Percentiles rank a stretch among this genome's conserved stretches.
These are phyloP conservation scores for Willowsia nigromaculata DNA, from an alignment of 2,888 invertebrate species.

Conservation along the genomic window DNA sequence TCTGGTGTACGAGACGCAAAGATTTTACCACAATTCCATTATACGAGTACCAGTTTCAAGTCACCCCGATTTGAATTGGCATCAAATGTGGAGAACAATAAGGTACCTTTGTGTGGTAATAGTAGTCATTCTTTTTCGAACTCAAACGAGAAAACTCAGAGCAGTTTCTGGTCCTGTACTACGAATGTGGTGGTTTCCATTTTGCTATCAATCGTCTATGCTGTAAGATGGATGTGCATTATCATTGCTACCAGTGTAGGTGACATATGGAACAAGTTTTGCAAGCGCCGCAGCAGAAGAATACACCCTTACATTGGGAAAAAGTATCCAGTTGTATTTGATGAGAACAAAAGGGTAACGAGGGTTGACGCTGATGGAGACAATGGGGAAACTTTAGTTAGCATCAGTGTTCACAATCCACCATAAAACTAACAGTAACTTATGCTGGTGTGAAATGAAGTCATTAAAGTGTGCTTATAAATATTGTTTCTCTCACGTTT, in stretches of 20 bases:
- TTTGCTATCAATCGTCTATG: background rate
- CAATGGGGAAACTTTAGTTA: background rate
- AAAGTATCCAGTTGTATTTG: background rate
- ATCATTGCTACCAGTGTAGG: background rate
- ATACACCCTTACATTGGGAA: background rate
- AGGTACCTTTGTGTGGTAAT: no score
- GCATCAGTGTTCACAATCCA: slow-evolving; percentile 2
- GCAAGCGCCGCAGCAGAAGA: background rate
- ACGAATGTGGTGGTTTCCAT: background rate
- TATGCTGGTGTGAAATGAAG: background rate
- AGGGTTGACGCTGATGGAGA: background rate
- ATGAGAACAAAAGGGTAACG: background rate
- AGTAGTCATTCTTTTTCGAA: background rate
- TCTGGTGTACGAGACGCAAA: background rate
- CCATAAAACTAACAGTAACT: background rate
- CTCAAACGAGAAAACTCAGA: background rate
- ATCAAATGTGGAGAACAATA: background rate
- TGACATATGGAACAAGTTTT: background rate
- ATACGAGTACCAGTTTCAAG: background rate
- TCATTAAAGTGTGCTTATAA: background rate
- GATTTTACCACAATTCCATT: background rate
- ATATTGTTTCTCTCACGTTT: background rate
- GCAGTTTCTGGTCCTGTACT: background rate
- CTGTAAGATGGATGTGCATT: background rate
- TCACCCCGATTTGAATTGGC: background rate